phyloP scores from a whole-genome alignment of 1,140 invertebrate genomes.

The Halesus radiatus region DNA sequence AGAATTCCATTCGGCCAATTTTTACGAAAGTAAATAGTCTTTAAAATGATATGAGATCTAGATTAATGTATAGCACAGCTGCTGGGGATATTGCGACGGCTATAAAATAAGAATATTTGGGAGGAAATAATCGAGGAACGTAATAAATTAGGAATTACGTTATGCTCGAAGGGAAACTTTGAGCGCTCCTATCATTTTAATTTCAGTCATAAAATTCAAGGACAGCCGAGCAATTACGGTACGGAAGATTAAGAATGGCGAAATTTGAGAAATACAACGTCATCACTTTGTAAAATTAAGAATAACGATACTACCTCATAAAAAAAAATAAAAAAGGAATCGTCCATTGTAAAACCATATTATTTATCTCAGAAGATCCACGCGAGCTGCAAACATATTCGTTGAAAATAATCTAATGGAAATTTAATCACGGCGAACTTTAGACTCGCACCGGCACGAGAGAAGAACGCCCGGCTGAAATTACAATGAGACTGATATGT shows the following conservation, averaged over 20 bases:
- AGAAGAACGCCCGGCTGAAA: not conserved
- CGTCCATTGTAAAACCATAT: too few species aligned
- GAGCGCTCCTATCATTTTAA: constrained; percentile 23
- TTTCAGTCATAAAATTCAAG: constrained; percentile 23
- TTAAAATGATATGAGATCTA: not conserved
- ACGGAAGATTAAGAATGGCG: constrained; percentile 2
- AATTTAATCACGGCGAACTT: too few species aligned
- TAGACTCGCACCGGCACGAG: too few species aligned
- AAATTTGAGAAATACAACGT: constrained; percentile 6
- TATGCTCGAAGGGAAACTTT: constrained; percentile 31
- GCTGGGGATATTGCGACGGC: not conserved
- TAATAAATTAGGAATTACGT: constrained; percentile 33
- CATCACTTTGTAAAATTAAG: not conserved
- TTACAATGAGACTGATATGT: not conserved
- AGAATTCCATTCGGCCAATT: not conserved
- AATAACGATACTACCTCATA: too few species aligned
- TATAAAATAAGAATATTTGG: constrained; percentile 1
- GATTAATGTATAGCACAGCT: constrained; percentile 6
- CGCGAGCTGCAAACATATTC: too few species aligned
- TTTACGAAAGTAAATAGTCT: constrained; percentile 3
- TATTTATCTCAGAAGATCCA: too few species aligned
- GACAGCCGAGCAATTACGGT: constrained; percentile 22
- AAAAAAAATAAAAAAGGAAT: too few species aligned
- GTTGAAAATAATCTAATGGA: too few species aligned
- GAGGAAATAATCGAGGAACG: constrained; percentile 17